phyloP scores from a whole-genome alignment of 2,113 vertebrate genomes.

The Propithecus coquereli region DNA sequence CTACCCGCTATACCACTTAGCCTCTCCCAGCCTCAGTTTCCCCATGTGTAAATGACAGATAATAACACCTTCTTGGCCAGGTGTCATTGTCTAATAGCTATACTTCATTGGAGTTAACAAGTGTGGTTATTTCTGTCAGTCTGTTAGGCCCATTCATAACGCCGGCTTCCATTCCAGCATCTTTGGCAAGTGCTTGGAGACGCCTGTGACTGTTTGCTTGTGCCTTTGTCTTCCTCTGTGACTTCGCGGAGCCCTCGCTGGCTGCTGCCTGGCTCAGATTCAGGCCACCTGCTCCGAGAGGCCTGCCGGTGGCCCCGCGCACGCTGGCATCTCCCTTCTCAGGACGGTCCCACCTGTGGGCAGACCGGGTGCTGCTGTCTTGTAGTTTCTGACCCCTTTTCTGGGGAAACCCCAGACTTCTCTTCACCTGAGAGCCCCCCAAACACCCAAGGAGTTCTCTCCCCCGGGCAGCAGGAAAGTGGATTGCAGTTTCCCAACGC shows the following conservation, averaged over 20 bases:
- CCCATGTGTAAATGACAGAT: neutral
- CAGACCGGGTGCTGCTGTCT: neutral
- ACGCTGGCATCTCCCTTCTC: accelerated
- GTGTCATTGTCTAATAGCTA: neutral
- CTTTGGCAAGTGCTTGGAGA: neutral
- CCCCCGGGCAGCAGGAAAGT: neutral
- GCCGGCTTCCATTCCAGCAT: neutral
- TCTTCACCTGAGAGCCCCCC: neutral
- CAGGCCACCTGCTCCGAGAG: neutral
- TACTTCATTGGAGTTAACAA: no score
- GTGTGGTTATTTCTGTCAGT: neutral
- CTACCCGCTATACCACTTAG: accelerated
- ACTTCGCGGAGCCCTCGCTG: no score
- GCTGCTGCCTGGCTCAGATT: neutral
- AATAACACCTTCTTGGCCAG: neutral
- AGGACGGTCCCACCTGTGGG: neutral
- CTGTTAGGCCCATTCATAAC: no score
- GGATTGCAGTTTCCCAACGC: neutral
- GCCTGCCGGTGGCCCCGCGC: accelerated
- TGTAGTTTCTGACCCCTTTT: neutral
- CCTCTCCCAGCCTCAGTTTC: neutral
- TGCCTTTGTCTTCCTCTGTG: neutral
- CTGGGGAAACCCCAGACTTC: neutral
- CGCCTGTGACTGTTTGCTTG: accelerated
- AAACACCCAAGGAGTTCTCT: neutral